Evolutionary conservation across 2,797 vertebrate species (phyloP), one percentile per base, ranked within the genome.

Genomic region (Scolopax bukidnonensis): DNA sequence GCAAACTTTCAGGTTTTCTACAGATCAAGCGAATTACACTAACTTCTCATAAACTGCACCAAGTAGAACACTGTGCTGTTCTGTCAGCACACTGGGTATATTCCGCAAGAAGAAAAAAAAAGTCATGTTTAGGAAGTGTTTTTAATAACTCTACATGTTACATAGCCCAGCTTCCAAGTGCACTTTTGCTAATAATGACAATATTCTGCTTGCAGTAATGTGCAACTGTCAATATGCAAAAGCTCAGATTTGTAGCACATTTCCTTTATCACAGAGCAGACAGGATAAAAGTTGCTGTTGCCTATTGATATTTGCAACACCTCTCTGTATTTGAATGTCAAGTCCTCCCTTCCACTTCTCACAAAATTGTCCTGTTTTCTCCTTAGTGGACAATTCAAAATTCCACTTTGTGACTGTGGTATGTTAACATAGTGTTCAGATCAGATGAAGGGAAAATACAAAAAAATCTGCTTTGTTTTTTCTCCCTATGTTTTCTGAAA

Each of bases 311-410:
- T 70, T 90, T 93, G 40, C 54, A 88, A 33, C 15, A 54, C 19
- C 14, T 59, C 32, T 84, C 41, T 81, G 15, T 41, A 9, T 73
- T 86, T 90, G 41, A 84, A 69, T 4, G 1, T 61, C 30, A 88
- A 43, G 33, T 61, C 53, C 21, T 81, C 0, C 0, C 24, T 69
- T 84, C 16, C 24, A 73, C 80, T 96, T 92, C 79, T 90, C 81
- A 70, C 93, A 61, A 96, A 96, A 91, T 92, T 94, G 71, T 95
- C 89, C 87, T 91, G 20, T 67, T 41, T 32, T 68, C 60, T 96
- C 83, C 81, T 91, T 51, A 60, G 89, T 79, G 91, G 88, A 63
- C 40, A 51, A 36, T 89, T 76, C 67, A 82, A 81, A 87, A 45
- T 82, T 67, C 71, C 11, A 6, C 81, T 96, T 93, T 93, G 79